Evolutionary conservation across 2,888 invertebrate species (phyloP), one percentile per base, ranked within the genome.

Genomic region (Amiota minor): DNA sequence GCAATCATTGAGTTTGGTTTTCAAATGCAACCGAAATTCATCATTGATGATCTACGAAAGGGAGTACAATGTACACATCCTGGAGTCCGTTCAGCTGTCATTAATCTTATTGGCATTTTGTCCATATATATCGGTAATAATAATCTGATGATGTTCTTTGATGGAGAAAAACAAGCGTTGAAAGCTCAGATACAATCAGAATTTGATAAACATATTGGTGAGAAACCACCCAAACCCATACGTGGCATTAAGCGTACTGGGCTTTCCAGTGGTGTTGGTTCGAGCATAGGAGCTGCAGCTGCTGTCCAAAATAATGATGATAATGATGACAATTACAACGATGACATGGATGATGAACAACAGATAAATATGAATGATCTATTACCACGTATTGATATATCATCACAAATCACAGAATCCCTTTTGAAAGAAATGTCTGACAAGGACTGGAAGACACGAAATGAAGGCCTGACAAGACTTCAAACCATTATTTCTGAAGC

Each of bases 1-100:
- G 94, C 96, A 0, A 92, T 98, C 8, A 93, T 93, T 84, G 97
- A 97, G 87, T 98, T 97, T 91, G 97, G 98, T 2, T 94, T 96
- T 59, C 92, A 92, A 76, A 88, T 95, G 82, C 95, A 95, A 86
- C 92, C 94, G 8, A 95, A 95, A 89, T 89, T 92, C 0, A 90
- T 96, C 12, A 92, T 96, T 74, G 94, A 95, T 0, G 93, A 94
- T 86, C 92, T 95, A 0, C 96, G 96, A 87, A 97, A 96, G 85
- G 96, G 95, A 0, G 91, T 97, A 0, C 92, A 93, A 2, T 96
- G 96, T 1, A 95, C 95, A 1, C 97, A 97, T 89, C 96, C 96
- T 0, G 93, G 93, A 56, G 95, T 98, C 0, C 92, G 97, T 1
- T 93, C 94, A 0, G 92, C 96, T 0, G 94, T 94, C 0, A 93